Percentiles rank a stretch among this genome's conserved stretches.
These are phyloP conservation scores for Morus bassanus DNA, from an alignment of 2,797 vertebrate genomes.

Conservation along the genomic window DNA sequence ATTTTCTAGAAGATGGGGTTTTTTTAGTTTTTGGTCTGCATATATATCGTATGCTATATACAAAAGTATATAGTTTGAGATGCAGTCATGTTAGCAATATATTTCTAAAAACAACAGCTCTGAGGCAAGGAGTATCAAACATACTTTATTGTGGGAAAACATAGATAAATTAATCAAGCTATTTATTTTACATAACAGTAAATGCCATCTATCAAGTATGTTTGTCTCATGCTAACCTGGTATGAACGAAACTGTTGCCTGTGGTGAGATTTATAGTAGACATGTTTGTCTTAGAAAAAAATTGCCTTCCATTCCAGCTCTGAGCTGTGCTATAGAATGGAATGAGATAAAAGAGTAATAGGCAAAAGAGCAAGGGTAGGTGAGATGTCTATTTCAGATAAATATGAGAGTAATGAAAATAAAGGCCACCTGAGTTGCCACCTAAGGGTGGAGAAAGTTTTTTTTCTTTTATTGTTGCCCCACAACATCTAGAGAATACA, in stretches of 20 bases:
- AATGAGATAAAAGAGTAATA: background rate
- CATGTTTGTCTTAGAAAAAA: background rate
- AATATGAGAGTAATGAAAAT: background rate
- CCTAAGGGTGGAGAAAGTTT: background rate
- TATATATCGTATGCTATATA: background rate
- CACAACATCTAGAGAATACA: background rate
- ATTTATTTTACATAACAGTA: background rate
- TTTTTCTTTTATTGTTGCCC: background rate
- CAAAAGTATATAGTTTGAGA: background rate
- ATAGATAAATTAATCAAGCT: background rate
- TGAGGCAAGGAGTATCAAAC: background rate
- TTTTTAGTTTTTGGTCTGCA: background rate
- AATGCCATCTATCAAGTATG: background rate
- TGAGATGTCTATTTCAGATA: background rate
- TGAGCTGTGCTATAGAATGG: background rate
- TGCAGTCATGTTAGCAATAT: background rate
- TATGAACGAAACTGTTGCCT: background rate
- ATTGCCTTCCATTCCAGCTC: background rate
- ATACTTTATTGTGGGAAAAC: background rate
- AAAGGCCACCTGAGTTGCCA: background rate
- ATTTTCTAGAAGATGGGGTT: background rate
- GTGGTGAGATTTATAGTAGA: background rate
- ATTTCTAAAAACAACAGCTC: background rate
- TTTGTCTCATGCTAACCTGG: background rate
- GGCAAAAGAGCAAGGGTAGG: background rate